Percentiles rank a stretch among this genome's conserved stretches.
phyloP scores from a whole-genome alignment of 1,140 invertebrate species.

The Pseudomyrmex pallidus region DNA sequence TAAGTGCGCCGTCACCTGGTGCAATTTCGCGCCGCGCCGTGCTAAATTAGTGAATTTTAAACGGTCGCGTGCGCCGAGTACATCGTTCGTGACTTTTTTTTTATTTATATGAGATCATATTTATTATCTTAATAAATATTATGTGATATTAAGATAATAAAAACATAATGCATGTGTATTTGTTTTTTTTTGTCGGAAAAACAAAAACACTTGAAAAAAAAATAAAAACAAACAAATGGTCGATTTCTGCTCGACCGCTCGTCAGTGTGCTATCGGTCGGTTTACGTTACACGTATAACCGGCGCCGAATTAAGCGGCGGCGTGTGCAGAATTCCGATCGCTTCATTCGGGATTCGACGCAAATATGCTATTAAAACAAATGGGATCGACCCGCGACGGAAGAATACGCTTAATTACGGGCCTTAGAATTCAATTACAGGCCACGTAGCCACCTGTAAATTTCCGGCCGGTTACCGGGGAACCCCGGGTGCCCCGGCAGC shows the following conservation, averaged over 20 bases:
- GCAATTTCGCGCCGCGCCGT: neutral
- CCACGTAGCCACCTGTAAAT: constrained; percentile 59
- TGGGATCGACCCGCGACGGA: constrained; percentile 56
- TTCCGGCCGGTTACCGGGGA: constrained; percentile 53
- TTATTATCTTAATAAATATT: too few species aligned
- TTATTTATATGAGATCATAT: too few species aligned
- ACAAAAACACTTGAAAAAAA: too few species aligned
- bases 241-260: constrained; percentile 6
- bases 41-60: constrained; percentile 22
- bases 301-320: constrained; percentile 49
- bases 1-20: constrained; percentile 16
- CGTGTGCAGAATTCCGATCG: constrained; percentile 54
- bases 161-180: too few species aligned
- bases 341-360: constrained; percentile 58
- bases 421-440: constrained; percentile 60
- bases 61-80: neutral
- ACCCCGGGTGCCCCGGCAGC: neutral
- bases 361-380: constrained; percentile 63
- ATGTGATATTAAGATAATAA: too few species aligned
- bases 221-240: neutral
- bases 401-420: constrained; percentile 61
- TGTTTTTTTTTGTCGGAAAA: neutral
- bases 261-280: neutral
- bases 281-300: constrained; percentile 16
- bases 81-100: neutral